Base-by-base conservation (phyloP, 2,888 invertebrate genomes). In the Dryobotodes eremita region DNA sequence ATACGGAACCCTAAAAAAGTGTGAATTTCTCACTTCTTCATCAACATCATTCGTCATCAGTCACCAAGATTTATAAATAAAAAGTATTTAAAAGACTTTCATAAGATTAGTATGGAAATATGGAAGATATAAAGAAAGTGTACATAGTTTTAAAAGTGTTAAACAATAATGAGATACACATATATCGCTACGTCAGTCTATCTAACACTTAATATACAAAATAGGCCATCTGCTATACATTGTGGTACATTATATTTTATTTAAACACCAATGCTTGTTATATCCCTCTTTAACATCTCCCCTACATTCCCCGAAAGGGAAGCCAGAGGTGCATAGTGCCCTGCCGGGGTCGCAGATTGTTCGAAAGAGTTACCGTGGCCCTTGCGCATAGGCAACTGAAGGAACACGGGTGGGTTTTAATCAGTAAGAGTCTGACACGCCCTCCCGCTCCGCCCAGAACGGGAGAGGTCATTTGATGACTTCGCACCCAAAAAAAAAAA, bases 121-220 rank as follows among this genome's bases (percentile, higher is more conserved):
- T 88, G 78, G 85, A 86, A 88, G 87, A 79, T 85, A 68, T 59
- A 82, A 81, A 71, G 55, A 80, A 78, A 82, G 78, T 82, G 66
- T 87, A 83, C 77, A 86, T 86, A 75, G 57, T 48, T 74, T 59
- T 23, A n/a, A 69, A 69, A 84, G 70, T 74, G 55, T 80, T 86
- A 87, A 80, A 83, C 57, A 71, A 79, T 84, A 86, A 76, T 79
- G 82, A 85, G 77, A 82, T 85, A 80, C 83, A 83, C 61, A 83
- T 83, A 82, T 82, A 86, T 79, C 87, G 87, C 90, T 91, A 92
- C 85, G 88, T 93, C 94, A 94, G 93, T 94, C 93, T 94, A 93
- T 92, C 86, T 90, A 93, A 91, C 91, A 92, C 92, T 93, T 93
- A 93, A 88, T 88, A 91, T 92, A 92, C 89, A 91, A 91, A 90